Base-by-base conservation (phyloP, 2,797 vertebrate species). In the Acanthopagrus latus region DNA sequence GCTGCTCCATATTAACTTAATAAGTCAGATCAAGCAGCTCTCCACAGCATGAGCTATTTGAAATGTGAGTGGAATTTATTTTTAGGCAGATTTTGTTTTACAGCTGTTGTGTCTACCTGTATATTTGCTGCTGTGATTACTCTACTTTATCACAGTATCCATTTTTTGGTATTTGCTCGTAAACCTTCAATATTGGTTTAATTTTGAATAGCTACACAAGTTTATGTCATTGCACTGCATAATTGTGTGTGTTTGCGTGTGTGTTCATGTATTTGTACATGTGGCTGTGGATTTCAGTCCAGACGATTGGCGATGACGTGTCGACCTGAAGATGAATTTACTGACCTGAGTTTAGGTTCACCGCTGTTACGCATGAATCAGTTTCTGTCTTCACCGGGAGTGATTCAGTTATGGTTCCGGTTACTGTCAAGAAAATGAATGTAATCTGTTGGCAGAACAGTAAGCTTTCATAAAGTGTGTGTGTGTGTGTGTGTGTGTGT, bases 1-100 rank as follows among this genome's bases (percentile, higher is more conserved):
- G 43, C 58, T 80, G 54, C 57, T 72, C 75, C 13, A 77, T 20
- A 76, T 50, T 65, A 54, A 84, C 69, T 64, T 64, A 44, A 51
- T 54, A 65, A 27, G 46, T 63, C 13, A 52, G 71, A 74, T 81
- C 50, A 46, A 74, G 41, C 55, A 21, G 17, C 48, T 48, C 17
- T 52, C 29, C 21, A 27, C 23, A 69, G 63, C 21, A 20, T 48
- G 27, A 74, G 51, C 64, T 48, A 64, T 73, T 27, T 66, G 5
- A 72, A 52, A 46, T 52, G 25, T 18, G 62, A 41, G 55, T 17
- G 2, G 16, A 14, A 76, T 64, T 43, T 50, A 44, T 66, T 52
- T 64, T 63, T 17, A 38, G 20, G 58, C 48, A 21, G 13, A 33
- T 43, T 48, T 43, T 20, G 66, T 80, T 59, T 46, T 0, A 2